Conservation (phyloP, 2,113 vertebrate species). For the Pygoscelis antarcticus region DNA sequence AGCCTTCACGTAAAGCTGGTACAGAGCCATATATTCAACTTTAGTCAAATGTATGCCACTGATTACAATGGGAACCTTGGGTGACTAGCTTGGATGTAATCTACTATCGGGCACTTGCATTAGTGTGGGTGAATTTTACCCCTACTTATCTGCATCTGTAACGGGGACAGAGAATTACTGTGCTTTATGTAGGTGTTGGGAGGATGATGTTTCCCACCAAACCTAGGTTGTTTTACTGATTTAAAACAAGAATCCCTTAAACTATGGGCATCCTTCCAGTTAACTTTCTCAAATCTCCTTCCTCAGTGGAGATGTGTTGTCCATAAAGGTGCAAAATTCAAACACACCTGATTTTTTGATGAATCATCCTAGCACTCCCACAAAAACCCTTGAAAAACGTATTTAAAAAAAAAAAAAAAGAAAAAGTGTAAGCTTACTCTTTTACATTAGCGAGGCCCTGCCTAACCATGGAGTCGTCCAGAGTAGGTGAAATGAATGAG, state of each 20-base stretch:
- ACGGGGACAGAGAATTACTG: not conserved
- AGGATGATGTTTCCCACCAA: not conserved
- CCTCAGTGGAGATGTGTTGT: not conserved
- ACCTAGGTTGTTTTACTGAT: not conserved
- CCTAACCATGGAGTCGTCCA: not conserved
- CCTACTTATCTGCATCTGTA: not conserved
- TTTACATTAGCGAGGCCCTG: not conserved
- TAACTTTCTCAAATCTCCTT: not conserved
- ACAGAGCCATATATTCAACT: not conserved
- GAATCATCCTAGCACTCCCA: not conserved
- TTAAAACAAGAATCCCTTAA: not conserved
- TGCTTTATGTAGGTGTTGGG: not conserved
- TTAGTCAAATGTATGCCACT: not conserved
- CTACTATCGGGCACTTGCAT: not conserved
- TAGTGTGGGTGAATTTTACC: not conserved
- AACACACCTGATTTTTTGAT: not conserved
- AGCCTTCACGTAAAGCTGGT: not conserved
- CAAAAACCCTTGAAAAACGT: not conserved
- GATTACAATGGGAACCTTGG: not conserved
- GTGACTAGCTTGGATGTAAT: not conserved
- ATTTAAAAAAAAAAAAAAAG: too few relatives aligned
- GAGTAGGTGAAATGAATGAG: not conserved
- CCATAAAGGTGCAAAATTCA: not conserved
- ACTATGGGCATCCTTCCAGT: not conserved
- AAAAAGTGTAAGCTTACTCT: not conserved